A percentile compares a stretch with the other conserved stretches of the same genome.
phyloP scores from a whole-genome alignment of 2,113 vertebrate species.

The Vulpes ferrilata region DNA sequence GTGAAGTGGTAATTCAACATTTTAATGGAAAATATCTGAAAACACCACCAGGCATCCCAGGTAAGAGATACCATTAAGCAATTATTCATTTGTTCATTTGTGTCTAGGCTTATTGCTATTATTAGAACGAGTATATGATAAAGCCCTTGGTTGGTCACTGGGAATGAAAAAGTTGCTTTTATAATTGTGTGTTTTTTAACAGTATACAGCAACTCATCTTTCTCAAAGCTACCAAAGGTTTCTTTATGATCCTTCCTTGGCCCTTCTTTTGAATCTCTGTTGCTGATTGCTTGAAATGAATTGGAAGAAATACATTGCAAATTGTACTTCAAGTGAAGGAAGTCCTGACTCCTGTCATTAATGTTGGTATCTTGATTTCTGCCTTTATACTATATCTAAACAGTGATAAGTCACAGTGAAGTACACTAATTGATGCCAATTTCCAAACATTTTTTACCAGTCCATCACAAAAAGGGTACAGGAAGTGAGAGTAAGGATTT shows the following conservation, averaged over 20 bases:
- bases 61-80: constrained; percentile 84
- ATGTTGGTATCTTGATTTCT: neutral
- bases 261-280: neutral
- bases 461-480: neutral
- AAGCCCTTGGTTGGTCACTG: neutral
- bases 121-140: constrained; percentile 1
- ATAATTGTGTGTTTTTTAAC: neutral
- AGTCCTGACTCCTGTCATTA: neutral
- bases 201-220: neutral
- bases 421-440: neutral
- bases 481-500: neutral
- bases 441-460: neutral
- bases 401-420: neutral
- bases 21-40: constrained; percentile 95
- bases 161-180: neutral
- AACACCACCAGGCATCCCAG: constrained; percentile 93
- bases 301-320: neutral
- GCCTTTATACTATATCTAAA: neutral
- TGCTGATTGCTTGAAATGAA: neutral
- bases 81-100: neutral
- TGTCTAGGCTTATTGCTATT: neutral
- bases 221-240: neutral
- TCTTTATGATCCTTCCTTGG: neutral
- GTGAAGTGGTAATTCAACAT: constrained; percentile 95
- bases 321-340: neutral